Conservation (phyloP, 2,888 invertebrate genomes). For the Tachina grossa region DNA sequence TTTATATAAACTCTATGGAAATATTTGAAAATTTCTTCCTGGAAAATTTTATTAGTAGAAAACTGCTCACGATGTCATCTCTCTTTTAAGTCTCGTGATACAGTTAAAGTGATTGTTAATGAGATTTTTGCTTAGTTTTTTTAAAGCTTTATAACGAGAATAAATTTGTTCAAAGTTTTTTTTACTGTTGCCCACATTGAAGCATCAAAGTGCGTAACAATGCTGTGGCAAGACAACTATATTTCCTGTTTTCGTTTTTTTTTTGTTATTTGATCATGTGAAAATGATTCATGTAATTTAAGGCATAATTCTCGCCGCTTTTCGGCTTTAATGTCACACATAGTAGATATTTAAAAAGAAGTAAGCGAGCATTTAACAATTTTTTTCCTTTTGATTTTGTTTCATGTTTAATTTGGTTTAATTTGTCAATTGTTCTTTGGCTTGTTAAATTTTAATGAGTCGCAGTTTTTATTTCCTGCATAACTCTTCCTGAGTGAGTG, state of each 20-base stretch:
- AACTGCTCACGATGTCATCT: neutral
- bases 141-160: conserved; percentile 37
- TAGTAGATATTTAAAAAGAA: neutral
- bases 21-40: too few species aligned
- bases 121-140: conserved; percentile 21
- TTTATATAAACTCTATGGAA: too few species aligned
- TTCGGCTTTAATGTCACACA: conserved; percentile 36
- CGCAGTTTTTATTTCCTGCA: conserved; percentile 74
- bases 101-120: conserved; percentile 29
- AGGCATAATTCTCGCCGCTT: conserved; percentile 38
- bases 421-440: conserved; percentile 74
- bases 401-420: conserved; percentile 50
- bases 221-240: conserved; percentile 11
- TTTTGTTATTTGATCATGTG: neutral
- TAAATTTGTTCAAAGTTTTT: conserved; percentile 13
- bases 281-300: neutral
- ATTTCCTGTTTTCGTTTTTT: conserved; percentile 32
- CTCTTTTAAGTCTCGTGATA: neutral
- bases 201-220: neutral
- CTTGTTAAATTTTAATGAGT: conserved; percentile 80
- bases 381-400: neutral
- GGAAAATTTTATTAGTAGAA: too few species aligned
- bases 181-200: conserved; percentile 9
- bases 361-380: conserved; percentile 3
- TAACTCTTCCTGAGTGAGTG: neutral